Evolutionary conservation across 1,140 invertebrate genomes (phyloP), one percentile per base, ranked within the genome.

Genomic region (Apis cerana): DNA sequence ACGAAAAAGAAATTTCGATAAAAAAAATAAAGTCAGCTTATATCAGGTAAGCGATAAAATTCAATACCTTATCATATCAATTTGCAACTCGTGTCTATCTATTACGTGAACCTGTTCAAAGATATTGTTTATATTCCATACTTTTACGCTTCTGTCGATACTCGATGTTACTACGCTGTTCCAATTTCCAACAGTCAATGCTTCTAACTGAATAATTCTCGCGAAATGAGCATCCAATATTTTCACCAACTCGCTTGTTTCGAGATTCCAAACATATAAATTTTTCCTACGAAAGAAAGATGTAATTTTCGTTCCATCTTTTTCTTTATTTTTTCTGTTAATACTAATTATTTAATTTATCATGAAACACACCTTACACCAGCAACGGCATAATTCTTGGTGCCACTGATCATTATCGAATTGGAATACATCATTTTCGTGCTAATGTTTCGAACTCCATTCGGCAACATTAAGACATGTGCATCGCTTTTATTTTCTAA

Each of bases 71-170:
- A 99, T 97, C 43, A 97, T 96, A 93, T 99, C 98, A 78, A 99
- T 98, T 89, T 98, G 98, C 70, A 99, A 94, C 92, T 99, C 99
- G 92, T 99, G 98, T 68, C 98, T 95, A 90, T 99, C 98, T 84
- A 99, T 98, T 23, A 98, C 97, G 92, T 99, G 97, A 8, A 99
- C 98, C 94, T 99, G 98, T 91, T 99, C 98, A 91, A 99, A 98
- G 89, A 99, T 99, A 91, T 99, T 99, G 91, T 99, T 99, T 81
- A 99, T 99, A 93, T 99, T 99, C 99, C 99, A 99, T 0, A 99
- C 98, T 95, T 99, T 99, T 1, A 99, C 98, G 1, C 98, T 98
- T 83, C 98, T 96, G 94, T 99, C 99, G 74, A 99, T 99, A 0
- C 98, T 99, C 0, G 99, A 99, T 0, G 99, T 99, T 56, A 99